A percentile compares a stretch with the other conserved stretches of the same genome.
These are phyloP conservation scores for Trichopoda pennipes DNA, from an alignment of 2,888 invertebrate genomes.

Conservation along the genomic window DNA sequence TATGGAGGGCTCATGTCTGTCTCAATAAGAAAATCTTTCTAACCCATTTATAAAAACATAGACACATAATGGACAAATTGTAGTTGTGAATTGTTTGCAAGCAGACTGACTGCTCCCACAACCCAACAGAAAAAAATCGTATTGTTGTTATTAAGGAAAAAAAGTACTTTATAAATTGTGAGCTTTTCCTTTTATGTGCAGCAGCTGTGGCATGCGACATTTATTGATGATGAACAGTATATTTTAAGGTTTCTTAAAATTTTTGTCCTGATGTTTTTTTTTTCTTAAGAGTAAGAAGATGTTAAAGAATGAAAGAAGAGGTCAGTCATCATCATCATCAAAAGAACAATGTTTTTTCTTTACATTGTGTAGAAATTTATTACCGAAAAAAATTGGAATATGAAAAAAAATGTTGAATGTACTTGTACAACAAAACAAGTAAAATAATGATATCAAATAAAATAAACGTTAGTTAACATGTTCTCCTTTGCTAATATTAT, in stretches of 20 bases:
- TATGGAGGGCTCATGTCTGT: constrained; percentile 43
- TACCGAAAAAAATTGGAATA: constrained; percentile 30
- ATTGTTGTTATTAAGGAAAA: constrained; percentile 16
- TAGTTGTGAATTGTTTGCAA: not conserved
- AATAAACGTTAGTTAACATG: not conserved
- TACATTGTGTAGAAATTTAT: constrained; percentile 35
- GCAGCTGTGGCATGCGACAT: constrained; percentile 40
- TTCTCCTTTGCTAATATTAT: not conserved
- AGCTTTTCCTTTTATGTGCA: constrained; percentile 19
- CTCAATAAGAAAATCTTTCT: constrained; percentile 38
- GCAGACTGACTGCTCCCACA: constrained; percentile 21
- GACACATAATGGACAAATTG: not conserved
- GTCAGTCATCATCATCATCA: constrained; percentile 45
- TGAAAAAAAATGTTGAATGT: constrained; percentile 48
- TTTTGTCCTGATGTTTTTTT: constrained; percentile 5
- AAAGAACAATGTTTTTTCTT: constrained; percentile 26
- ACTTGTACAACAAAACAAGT: constrained; percentile 21
- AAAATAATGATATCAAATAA: constrained; percentile 3
- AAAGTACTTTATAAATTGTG: constrained; percentile 25
- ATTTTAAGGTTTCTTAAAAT: constrained; percentile 17
- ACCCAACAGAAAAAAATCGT: constrained; percentile 1
- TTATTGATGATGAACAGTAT: constrained; percentile 53
- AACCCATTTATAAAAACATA: constrained; percentile 40
- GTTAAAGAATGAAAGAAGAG: constrained; percentile 29
- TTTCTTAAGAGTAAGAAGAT: constrained; percentile 27